Evolutionary conservation across 2,888 invertebrate species (phyloP).

Genomic region (Lordiphosa andalusiaca): DNA sequence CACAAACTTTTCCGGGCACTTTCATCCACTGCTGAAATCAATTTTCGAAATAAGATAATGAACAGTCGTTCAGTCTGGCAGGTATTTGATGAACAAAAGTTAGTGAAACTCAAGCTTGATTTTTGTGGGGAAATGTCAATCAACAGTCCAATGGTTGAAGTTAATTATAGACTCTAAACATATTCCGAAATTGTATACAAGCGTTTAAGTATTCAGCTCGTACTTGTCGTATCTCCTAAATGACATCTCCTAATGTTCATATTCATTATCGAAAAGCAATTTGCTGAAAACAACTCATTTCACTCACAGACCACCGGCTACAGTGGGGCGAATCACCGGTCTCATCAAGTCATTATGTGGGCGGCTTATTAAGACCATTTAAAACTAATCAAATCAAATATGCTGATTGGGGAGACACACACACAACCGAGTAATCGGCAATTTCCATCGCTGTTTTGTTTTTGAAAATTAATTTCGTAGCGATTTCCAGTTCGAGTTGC

Average conservation of each 20-base stretch:
- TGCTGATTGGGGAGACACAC: conserved; percentile 46
- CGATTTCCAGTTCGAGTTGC: conserved; percentile 27
- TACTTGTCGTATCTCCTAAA: not conserved
- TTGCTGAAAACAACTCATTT: conserved; percentile 30
- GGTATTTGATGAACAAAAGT: too few species aligned
- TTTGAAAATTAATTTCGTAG: conserved; percentile 69
- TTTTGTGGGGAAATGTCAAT: too few species aligned
- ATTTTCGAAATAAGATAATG: too few species aligned
- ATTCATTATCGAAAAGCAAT: conserved; percentile 65
- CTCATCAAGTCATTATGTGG: conserved; percentile 60
- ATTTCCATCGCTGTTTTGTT: conserved; percentile 39
- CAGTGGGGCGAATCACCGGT: conserved; percentile 1
- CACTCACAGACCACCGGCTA: not conserved
- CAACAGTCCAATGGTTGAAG: too few species aligned
- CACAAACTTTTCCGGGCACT: too few species aligned
- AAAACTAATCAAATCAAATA: conserved; percentile 74
- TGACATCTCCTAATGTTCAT: conserved; percentile 58
- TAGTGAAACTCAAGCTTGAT: too few species aligned
- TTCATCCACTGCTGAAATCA: too few species aligned
- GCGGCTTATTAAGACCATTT: conserved; percentile 56
- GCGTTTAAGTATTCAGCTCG: too few species aligned
- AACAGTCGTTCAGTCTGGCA: too few species aligned
- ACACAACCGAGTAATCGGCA: conserved; percentile 37
- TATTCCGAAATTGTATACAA: too few species aligned
- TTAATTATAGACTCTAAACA: too few species aligned